Base-by-base conservation (phyloP, 2,888 invertebrate genomes). In the Lasioglossum vierecki region DNA sequence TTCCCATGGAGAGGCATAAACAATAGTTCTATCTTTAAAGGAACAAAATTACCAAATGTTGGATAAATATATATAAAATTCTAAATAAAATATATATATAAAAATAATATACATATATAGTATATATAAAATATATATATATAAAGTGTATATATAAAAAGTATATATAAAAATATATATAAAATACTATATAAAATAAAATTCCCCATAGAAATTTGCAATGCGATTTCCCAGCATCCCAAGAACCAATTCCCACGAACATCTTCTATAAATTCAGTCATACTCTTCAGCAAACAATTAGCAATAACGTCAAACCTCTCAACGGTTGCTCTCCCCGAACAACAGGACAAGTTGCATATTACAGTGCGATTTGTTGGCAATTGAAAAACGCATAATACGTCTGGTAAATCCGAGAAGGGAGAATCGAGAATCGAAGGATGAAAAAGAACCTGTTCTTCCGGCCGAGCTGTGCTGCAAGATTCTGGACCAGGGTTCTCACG, bases 401-500 rank as follows among this genome's bases (percentile, higher is more conserved):
- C 60, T 79, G 18, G 30, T 30, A 70, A 71, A 70, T 49, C 74
- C 26, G 76, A 66, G 82, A 70, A 83, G 82, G 87, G 83, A 60
- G 39, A 63, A 53, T 49, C 68, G 35, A 68, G 39, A 8, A 39
- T 11, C 26, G 11, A 71, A 76, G 79, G 74, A 80, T 75, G 77
- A 78, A 88, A 72, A 73, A 63, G 90, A 93, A 93, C 93, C 92
- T 89, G 93, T 93, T 90, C 88, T 85, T 80, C 85, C 30, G 80
- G 84, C 85, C 81, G 79, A 81, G 79, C 75, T 53, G 78, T 74
- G 80, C 81, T 83, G 82, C 88, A 63, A 81, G 74, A 78, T 84
- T 88, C 92, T 91, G 92, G 92, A 93, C 93, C 92, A 91, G 83
- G 57, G 89, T 94, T 95, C 95, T 94, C 95, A 94, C 94, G 95